Percentiles rank a stretch among this genome's conserved stretches.
Evolutionary conservation across 2,888 invertebrate genomes (phyloP).

Genomic region (Caradrina kadenii): DNA sequence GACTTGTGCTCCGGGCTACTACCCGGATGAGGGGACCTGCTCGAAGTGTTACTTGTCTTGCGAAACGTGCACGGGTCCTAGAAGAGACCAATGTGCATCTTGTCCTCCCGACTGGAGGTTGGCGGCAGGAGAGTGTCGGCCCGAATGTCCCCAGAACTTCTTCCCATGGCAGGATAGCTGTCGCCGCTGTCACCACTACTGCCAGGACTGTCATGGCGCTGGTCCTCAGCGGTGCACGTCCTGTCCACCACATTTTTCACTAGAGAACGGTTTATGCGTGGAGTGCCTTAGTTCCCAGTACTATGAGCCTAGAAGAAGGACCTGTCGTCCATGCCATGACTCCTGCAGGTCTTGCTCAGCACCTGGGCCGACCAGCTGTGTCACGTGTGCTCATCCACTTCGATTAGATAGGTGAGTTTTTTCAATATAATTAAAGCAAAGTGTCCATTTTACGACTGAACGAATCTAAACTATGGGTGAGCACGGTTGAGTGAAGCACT

Average conservation of each 20-base stretch:
- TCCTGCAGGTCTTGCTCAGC: constrained; percentile 93
- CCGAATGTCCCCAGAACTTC: constrained; percentile 96
- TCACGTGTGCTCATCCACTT: constrained; percentile 92
- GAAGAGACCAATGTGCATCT: constrained; percentile 95
- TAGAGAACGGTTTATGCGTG: constrained; percentile 93
- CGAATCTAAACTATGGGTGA: not conserved
- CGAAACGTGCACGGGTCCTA: constrained; percentile 95
- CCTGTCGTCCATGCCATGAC: constrained; percentile 93
- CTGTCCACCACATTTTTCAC: constrained; percentile 93
- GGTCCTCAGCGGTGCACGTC: constrained; percentile 94
- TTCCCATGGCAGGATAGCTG: constrained; percentile 96
- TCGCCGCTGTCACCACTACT: constrained; percentile 96
- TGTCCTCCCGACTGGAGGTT: constrained; percentile 95
- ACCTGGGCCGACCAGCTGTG: constrained; percentile 93
- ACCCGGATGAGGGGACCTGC: constrained; percentile 96
- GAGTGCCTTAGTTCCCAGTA: constrained; percentile 94
- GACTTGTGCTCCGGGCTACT: constrained; percentile 95
- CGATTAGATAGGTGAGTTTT: constrained; percentile 91
- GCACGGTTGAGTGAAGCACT: constrained; percentile 12
- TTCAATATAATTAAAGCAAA: not conserved
- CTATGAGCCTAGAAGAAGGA: constrained; percentile 92
- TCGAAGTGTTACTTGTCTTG: constrained; percentile 96
- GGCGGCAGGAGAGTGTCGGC: constrained; percentile 95
- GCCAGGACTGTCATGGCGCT: constrained; percentile 96
- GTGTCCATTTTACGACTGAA: not conserved